A percentile compares a stretch with the other conserved stretches of the same genome.
phyloP scores from a whole-genome alignment of 1,140 invertebrate species.

The Adoxophyes honmai region DNA sequence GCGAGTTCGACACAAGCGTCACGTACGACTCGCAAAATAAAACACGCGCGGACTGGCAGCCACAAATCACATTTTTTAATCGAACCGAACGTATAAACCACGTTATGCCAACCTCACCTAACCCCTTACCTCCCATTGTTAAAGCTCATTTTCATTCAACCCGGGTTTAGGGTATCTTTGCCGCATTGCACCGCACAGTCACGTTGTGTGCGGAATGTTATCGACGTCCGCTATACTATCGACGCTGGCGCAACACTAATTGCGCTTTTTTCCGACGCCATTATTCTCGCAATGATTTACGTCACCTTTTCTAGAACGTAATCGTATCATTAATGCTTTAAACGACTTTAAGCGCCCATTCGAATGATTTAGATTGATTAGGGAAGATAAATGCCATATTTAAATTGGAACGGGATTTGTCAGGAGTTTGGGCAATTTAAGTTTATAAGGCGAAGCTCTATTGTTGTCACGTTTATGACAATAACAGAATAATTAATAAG shows the following conservation, averaged over 20 bases:
- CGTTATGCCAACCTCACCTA: conserved; percentile 4
- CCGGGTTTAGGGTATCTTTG: conserved; percentile 26
- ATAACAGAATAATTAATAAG: too few relatives aligned
- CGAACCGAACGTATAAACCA: conserved; percentile 46
- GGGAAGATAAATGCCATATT: conserved; percentile 35
- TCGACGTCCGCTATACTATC: conserved; percentile 69
- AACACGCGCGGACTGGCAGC: conserved; percentile 59
- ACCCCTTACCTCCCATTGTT: background rate
- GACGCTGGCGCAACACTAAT: conserved; percentile 65
- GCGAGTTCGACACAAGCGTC: conserved; percentile 45
- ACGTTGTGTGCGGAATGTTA: conserved; percentile 66
- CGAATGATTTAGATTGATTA: conserved; percentile 62
- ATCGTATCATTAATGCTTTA: conserved; percentile 59
- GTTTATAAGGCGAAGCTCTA: too few relatives aligned
- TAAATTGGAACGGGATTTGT: conserved; percentile 40
- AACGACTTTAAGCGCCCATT: conserved; percentile 56
- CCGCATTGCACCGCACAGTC: conserved; percentile 52
- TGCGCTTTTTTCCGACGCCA: conserved; percentile 58
- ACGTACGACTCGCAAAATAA: conserved; percentile 67
- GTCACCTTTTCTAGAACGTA: conserved; percentile 49
- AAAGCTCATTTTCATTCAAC: conserved; percentile 16
- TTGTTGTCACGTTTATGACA: too few relatives aligned
- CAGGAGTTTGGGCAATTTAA: too few relatives aligned
- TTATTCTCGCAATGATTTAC: conserved; percentile 67
- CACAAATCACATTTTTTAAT: conserved; percentile 76